Conservation (phyloP, 2,113 vertebrate species). For the Anas platyrhynchos region DNA sequence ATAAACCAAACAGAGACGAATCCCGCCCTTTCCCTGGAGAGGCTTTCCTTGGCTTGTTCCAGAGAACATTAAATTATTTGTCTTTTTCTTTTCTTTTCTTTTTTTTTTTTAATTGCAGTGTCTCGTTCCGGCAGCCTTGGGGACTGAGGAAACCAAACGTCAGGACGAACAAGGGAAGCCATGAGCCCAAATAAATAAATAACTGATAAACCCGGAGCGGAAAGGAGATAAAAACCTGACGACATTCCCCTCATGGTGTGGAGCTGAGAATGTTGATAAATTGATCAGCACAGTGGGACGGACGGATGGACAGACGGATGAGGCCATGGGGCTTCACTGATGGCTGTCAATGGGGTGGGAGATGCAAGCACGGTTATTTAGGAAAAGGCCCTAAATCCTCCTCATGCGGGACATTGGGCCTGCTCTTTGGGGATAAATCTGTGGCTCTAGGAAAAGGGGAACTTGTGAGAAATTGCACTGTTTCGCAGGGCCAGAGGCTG, state of each 20-base stretch:
- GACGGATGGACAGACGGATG: accelerated
- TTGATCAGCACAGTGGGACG: not conserved
- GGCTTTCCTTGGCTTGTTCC: constrained; percentile 20
- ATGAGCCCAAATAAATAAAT: constrained; percentile 33
- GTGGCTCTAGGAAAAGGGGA: not conserved
- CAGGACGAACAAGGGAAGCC: not conserved
- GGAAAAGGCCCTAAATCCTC: not conserved
- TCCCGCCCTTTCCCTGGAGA: constrained; percentile 42
- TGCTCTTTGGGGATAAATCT: not conserved
- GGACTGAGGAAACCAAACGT: not conserved
- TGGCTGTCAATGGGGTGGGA: not conserved
- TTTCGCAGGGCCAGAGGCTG: not conserved
- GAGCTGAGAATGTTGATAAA: not conserved
- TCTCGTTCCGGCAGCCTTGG: not conserved
- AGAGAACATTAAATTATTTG: constrained; percentile 33
- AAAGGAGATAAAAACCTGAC: not conserved
- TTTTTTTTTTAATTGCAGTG: not conserved
- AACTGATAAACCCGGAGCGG: not conserved
- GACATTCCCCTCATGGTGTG: not conserved
- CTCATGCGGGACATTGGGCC: accelerated
- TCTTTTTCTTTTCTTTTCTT: not conserved
- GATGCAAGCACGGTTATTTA: accelerated
- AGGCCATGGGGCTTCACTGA: not conserved
- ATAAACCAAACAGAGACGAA: constrained; percentile 51
- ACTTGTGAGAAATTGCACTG: not conserved